Percentiles rank a stretch among this genome's conserved stretches.
phyloP scores from a whole-genome alignment of 2,888 invertebrate species.

The Hololepta plana region DNA sequence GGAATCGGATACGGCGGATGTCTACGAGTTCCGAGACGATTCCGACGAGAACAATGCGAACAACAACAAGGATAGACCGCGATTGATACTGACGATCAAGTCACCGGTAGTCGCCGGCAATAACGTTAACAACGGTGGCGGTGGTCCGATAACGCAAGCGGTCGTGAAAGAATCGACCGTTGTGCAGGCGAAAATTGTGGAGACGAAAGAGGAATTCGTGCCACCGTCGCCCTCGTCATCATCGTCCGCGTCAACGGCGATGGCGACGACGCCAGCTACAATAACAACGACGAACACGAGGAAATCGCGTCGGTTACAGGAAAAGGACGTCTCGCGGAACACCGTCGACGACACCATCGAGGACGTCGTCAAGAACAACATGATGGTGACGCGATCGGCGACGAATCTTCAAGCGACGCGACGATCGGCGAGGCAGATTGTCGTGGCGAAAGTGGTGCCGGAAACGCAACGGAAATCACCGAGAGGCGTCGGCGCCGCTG shows the following conservation, averaged over 20 bases:
- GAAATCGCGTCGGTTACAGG: slow-evolving; percentile 63
- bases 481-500: slow-evolving; percentile 29
- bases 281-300: slow-evolving; percentile 53
- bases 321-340: slow-evolving; percentile 55
- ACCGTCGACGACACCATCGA: slow-evolving; percentile 81
- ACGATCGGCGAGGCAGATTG: slow-evolving; percentile 37
- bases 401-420: slow-evolving; percentile 29
- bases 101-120: slow-evolving; percentile 34
- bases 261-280: too few species aligned
- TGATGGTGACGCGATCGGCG: slow-evolving; percentile 25
- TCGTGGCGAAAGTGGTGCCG: slow-evolving; percentile 14
- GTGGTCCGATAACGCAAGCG: too few species aligned
- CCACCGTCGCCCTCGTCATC: too few species aligned
- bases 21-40: slow-evolving; percentile 85
- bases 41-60: slow-evolving; percentile 61
- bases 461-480: slow-evolving; percentile 39
- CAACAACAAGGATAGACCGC: slow-evolving; percentile 48
- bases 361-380: slow-evolving; percentile 61
- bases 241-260: too few species aligned
- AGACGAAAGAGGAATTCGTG: slow-evolving; percentile 35
- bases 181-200: slow-evolving; percentile 7
- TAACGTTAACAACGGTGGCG: slow-evolving; percentile 12
- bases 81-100: slow-evolving; percentile 68
- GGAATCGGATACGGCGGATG: slow-evolving; percentile 49
- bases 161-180: slow-evolving; percentile 5